Evolutionary conservation across 2,797 vertebrate species (phyloP), one percentile per base, ranked within the genome.

Genomic region (Microctenopoma stevenorrisi): DNA sequence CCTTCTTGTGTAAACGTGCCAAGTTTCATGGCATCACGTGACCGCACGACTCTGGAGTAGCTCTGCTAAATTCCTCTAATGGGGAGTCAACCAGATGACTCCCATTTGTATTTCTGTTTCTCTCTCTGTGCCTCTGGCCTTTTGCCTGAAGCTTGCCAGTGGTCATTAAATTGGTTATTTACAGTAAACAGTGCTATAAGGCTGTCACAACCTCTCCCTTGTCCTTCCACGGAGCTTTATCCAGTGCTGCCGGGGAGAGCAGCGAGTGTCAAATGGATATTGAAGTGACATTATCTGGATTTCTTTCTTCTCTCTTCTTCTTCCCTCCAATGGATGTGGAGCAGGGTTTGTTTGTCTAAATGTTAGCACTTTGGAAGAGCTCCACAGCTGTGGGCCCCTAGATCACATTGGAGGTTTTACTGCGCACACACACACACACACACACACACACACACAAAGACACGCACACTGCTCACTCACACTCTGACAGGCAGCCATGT

Each of bases 401-500:
- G 82, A 91, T 89, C 88, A 89, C 88, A 76, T 81, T 81, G 85
- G 82, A 91, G 89, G 87, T 90, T 90, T 88, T 69, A 79, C 69
- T 60, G 56, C 54, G 30, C 54, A 35, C 55, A 54, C 57, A 35
- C 62, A 79, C 74, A 50, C 60, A 71, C 62, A 35, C 62, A 79
- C 74, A 50, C 60, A 71, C 62, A 66, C 66, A 72, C 64, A 73
- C 81, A 68, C 78, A 64, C 76, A 56, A 46, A 73, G 47, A 72
- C 51, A 62, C 70, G 84, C 85, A 84, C 83, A 82, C 87, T 85
- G 83, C 88, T 90, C 92, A 91, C 89, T 90, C 89, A 92, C 89
- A 91, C 88, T 83, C 90, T 91, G 90, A 92, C 92, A 93, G 89
- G 88, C 92, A 89, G 89, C 91, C 91, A 92, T 92, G 91, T 92